Evolutionary conservation across 2,113 vertebrate genomes (phyloP), one percentile per base, ranked within the genome.

Genomic region (Dipodomys stephensi): DNA sequence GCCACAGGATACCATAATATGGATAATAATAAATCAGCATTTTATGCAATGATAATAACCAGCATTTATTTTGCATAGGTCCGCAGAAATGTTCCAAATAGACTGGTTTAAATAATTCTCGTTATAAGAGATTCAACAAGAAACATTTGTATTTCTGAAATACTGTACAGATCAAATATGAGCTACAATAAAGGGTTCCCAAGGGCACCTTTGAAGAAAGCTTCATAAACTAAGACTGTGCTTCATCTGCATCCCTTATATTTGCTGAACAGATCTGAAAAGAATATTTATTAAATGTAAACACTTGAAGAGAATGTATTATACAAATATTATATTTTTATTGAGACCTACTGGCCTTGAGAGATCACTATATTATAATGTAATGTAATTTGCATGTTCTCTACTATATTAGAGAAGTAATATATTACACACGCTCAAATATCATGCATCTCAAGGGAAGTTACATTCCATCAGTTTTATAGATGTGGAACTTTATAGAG

Each of bases 211-310:
- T 85, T 35, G 53, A 89, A 78, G 89, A 95, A 90, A 39, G 89
- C 65, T 88, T 96, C 92, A 94, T 46, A 95, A 95, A 90, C 65
- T 88, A 94, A 44, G 88, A 81, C 0, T 81, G 60, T 69, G 49
- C 46, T 83, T 91, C 76, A 93, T 91, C 95, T 97, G 79, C 81
- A 80, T 83, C 9, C 32, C 49, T 76, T 97, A 27, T 65, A 93
- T 97, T 91, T 96, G 72, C 91, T 93, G 89, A 97, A 82, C 6
- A 88, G 73, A 87, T 87, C 69, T 65, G 67, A 96, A 89, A 97
- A 95, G 95, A 96, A 83, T 95, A 95, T 86, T 96, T 95, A 95
- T 94, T 85, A 95, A 95, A 93, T 89, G 87, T 94, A 96, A 97
- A 97, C 81, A 96, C 44, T 87, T 90, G 88, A 82, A 86, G 93